Evolutionary conservation across 2,797 vertebrate genomes (phyloP), one percentile per base, ranked within the genome.

Genomic region (Psittacula echo): DNA sequence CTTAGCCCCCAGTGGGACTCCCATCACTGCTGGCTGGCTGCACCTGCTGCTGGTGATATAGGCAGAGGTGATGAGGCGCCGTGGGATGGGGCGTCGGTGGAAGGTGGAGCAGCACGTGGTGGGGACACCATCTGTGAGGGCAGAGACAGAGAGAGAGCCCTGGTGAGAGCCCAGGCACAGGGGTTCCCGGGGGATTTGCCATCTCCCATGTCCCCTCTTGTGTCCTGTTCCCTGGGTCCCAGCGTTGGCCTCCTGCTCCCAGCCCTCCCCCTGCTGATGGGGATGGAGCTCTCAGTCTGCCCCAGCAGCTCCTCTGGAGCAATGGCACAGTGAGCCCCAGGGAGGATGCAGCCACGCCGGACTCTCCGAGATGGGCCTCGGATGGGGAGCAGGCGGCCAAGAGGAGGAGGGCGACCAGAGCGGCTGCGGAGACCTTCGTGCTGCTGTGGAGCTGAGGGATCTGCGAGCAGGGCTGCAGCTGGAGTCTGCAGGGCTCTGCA

Each of bases 401-500:
- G 23, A 96, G 67, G 13, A 94, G 71, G 42, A 95, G 82, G 50
- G 79, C 7, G 21, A 10, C 26, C 89, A 92, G 76, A 14, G 72
- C 6, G 9, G 91, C 91, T 85, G 91, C 41, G 13, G 39, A 37
- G 86, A 82, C 86, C 85, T 96, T 93, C 92, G 94, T 96, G 90
- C 62, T 60, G 90, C 87, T 41, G 89, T 0, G 26, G 5, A 19
- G 21, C 42, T 0, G 13, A 24, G 68, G 30, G 48, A 6, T 47
- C 18, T 5, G 54, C 0, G 5, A n/a, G 81, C 7, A 23, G 24
- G 37, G 85, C 48, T 18, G 61, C 58, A 62, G 86, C 66, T 27
- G 9, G 47, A 45, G 16, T 44, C 78, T 95, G 65, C 70, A 45
- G 66, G 58, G 42, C 13, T 89, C 61, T 74, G 92, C 39, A 30